Percentiles rank a stretch among this genome's conserved stretches.
Evolutionary conservation across 2,797 vertebrate species (phyloP).

Genomic region (Ceryle rudis): DNA sequence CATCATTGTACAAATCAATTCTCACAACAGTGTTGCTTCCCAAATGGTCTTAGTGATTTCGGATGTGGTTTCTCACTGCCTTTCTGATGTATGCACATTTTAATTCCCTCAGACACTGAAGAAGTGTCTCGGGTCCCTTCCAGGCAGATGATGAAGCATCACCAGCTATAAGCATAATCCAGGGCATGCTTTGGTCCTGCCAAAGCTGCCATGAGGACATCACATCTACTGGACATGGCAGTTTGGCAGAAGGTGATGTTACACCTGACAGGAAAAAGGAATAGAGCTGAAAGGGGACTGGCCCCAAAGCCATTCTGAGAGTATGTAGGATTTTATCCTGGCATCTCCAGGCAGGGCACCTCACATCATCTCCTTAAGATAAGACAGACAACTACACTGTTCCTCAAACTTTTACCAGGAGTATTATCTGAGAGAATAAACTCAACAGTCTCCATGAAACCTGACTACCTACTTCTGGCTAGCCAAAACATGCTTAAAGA

Average conservation of each 20-base stretch:
- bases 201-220: not conserved
- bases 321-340: not conserved
- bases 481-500: not conserved
- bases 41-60: not conserved
- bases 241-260: not conserved
- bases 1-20: not conserved
- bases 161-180: accelerated
- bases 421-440: not conserved
- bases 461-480: not conserved
- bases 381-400: not conserved
- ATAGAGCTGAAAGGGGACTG: not conserved
- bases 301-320: not conserved
- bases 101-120: not conserved
- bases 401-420: not conserved
- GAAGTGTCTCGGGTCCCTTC: not conserved
- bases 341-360: not conserved
- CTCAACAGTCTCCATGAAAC: not conserved
- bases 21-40: not conserved
- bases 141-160: not conserved
- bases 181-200: not conserved
- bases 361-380: not conserved
- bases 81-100: not conserved
- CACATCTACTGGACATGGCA: not conserved
- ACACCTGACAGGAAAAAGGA: not conserved
- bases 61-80: not conserved